These are phyloP conservation scores for Bradynema listronoti DNA, from an alignment of 1,140 invertebrate species.

Conservation along the genomic window DNA sequence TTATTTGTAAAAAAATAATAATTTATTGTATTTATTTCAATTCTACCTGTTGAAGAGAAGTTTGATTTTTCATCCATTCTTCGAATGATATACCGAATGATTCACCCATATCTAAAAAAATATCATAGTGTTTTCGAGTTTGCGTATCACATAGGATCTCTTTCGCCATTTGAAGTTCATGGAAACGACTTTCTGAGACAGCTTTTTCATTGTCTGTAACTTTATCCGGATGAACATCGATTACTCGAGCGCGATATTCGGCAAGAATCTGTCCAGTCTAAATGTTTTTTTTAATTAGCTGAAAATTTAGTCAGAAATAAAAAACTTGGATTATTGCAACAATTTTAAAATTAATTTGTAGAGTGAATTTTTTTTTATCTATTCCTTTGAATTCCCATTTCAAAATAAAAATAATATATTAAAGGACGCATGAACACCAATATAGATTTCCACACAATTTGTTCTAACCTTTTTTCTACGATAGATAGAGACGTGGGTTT, in stretches of 20 bases:
- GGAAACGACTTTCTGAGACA: constrained; percentile 5
- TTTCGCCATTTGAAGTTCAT: constrained; percentile 17
- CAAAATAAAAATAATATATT: no score
- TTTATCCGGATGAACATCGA: constrained; percentile 28
- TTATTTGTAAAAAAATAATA: constrained; percentile 9
- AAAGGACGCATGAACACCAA: no score
- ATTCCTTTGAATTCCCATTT: no score
- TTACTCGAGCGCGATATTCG: constrained; percentile 23
- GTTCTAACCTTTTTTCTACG: no score
- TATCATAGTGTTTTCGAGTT: constrained; percentile 27
- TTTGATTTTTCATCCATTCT: constrained; percentile 33
- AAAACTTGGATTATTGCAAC: no score
- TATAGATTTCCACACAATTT: no score
- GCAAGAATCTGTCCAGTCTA: constrained; percentile 27
- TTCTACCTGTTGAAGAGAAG: constrained; percentile 22
- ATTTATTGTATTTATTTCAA: constrained; percentile 3
- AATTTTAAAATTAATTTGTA: no score
- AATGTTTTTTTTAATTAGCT: constrained; percentile 9
- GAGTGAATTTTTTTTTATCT: no score
- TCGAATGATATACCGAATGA: constrained; percentile 7
- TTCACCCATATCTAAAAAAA: constrained; percentile 26
- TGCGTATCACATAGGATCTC: constrained; percentile 22
- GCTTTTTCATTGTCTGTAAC: constrained; percentile 6
- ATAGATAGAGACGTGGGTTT: no score
- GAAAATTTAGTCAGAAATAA: not conserved